These are phyloP conservation scores for Phataginus tricuspis DNA, from an alignment of 2,797 vertebrate species.

Conservation along the genomic window DNA sequence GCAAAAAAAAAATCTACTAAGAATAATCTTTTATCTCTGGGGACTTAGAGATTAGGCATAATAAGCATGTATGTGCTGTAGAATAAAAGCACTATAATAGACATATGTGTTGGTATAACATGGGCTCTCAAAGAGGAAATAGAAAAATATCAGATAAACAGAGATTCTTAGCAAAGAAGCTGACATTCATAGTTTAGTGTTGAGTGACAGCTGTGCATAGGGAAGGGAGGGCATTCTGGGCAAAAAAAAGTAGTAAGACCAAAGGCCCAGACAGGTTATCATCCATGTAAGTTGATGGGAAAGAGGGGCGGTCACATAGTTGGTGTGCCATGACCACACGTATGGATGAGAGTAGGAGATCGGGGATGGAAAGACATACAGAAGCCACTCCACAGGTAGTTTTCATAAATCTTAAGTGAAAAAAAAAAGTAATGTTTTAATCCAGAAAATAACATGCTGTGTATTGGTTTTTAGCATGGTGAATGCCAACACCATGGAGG, in stretches of 20 bases:
- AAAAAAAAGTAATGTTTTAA: background rate
- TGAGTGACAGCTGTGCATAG: background rate
- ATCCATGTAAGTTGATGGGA: background rate
- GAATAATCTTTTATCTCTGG: background rate
- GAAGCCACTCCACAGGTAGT: background rate
- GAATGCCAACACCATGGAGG: background rate
- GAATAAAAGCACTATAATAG: background rate
- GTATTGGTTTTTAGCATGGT: background rate
- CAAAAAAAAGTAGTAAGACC: background rate
- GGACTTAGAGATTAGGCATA: background rate
- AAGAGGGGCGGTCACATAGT: background rate
- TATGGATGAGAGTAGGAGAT: background rate
- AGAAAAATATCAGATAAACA: background rate
- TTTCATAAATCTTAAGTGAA: background rate
- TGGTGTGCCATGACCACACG: background rate
- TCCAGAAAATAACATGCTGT: background rate
- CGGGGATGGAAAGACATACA: background rate
- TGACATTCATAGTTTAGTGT: background rate
- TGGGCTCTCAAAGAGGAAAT: background rate
- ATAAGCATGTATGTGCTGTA: background rate
- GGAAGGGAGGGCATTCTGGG: background rate
- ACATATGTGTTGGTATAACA: background rate
- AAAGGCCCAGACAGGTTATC: background rate
- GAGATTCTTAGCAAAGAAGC: background rate
- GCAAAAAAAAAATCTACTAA: background rate